Base-by-base conservation (phyloP, 2,797 vertebrate species). In the Allobates femoralis region DNA sequence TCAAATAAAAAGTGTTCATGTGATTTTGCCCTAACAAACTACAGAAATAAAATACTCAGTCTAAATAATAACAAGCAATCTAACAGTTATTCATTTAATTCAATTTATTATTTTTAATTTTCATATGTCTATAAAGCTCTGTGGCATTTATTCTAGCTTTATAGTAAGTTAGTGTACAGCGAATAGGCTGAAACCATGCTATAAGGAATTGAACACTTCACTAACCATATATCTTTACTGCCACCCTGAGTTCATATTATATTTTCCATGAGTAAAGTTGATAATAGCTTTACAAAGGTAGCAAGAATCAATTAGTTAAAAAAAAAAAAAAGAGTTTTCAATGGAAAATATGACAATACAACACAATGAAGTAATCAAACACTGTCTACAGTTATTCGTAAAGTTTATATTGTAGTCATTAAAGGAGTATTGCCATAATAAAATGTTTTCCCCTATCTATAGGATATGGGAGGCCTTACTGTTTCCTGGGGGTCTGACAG, bases 201-300 rank as follows among this genome's bases (percentile, higher is more conserved):
- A 71, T 55, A 34, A 26, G 10, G 51, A 71, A 37, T 53, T 56
- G 34, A 46, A 46, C 7, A 46, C 41, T 23, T 62, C 46, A 46
- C 21, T 11, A 84, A 69, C 30, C 34, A 64, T 46, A 67, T 77
- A 67, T n/a, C 60, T 55, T 28, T 21, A 53, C 69, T 74, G 56
- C 83, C 83, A 78, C 75, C 83, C 53, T 56, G 83, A 69, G 83
- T 77, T 30, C 30, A 78, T 18, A 55, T 5, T 23, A 18, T 58
- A 74, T 41, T 51, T 51, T 80, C 19, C 32, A 37, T 23, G 11
- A 76, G 15, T 28, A 66, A n/a, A 23, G 1, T 11, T 12, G 2
- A 26, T 5, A n/a, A 79, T 46, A 50, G 18, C 16, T 0, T 28
- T 1, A 41, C 18, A 53, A 53, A 30, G 19, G 12, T 26, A 34